Base-by-base conservation (phyloP, 2,113 vertebrate genomes). In the Oophaga pumilio region DNA sequence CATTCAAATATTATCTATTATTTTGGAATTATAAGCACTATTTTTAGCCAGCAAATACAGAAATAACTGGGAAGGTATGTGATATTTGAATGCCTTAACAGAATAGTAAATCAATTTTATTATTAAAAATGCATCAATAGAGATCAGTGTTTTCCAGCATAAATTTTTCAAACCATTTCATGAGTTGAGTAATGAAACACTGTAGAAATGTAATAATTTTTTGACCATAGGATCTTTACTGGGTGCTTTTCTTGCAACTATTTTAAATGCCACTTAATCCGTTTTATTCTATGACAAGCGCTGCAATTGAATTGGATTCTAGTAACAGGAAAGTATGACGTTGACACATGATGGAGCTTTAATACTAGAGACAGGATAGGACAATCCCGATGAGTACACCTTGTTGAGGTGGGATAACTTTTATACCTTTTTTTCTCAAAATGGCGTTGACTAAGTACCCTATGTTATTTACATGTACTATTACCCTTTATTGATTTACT, bases 101-200 rank as follows among this genome's bases (percentile, higher is more conserved):
- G 56, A 87, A 50, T 26, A 24, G 56, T 76, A 76, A 81, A 60
- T 87, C 68, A 82, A 50, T 76, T 49, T 74, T 82, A 87, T 87
- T 56, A 68, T 52, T 82, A 76, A 74, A 87, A 52, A 64, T 60
- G 82, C 82, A 87, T 87, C 68, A 87, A 62, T 62, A 52, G 57
- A 82, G 56, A 87, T 82, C 86, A 87, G 82, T 87, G 82, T 74
- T 87, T 86, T 82, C n/a, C 56, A 81, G 59, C 66, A 82, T 87
- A 82, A 82, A 81, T 74, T 56, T 69, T 43, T 81, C 60, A 76
- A 82, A 87, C 15, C 62, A 26, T 87, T 87, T 87, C 78, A 74
- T 82, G 56, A 22, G 33, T 49, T 87, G 79, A 82, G 78, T 74
- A 82, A 87, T 74, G 28, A 76, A 14, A 24, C 85, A 57, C 24